These are phyloP conservation scores for Thinocorus orbignyianus DNA, from an alignment of 2,113 vertebrate species.

Conservation along the genomic window DNA sequence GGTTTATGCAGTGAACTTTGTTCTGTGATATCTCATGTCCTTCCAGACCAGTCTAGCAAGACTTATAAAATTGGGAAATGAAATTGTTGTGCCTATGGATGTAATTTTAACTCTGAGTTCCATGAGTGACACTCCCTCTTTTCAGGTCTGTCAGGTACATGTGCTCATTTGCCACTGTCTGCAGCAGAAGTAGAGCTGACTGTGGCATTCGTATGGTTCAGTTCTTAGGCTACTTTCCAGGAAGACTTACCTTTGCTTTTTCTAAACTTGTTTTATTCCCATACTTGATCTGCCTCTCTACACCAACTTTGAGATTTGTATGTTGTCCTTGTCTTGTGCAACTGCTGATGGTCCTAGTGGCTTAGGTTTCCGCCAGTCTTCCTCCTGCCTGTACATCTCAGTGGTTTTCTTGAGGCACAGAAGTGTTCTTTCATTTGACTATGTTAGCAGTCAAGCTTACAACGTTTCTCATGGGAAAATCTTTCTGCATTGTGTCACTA, in stretches of 20 bases:
- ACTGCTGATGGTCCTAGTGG: not conserved
- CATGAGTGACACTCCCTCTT: not conserved
- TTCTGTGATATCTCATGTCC: not conserved
- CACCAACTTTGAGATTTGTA: not conserved
- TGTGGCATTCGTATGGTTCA: not conserved
- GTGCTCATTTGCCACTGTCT: not conserved
- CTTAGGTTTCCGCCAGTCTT: not conserved
- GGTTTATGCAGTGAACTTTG: not conserved
- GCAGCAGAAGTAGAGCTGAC: not conserved
- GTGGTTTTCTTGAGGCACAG: not conserved
- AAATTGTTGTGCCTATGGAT: not conserved
- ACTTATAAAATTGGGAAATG: not conserved
- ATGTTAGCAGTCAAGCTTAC: not conserved
- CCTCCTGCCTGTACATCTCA: not conserved
- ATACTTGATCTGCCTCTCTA: not conserved
- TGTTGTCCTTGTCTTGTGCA: not conserved
- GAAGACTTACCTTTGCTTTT: not conserved
- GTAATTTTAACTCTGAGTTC: not conserved
- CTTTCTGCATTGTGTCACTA: not conserved
- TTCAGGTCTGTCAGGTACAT: not conserved
- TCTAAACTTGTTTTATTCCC: not conserved
- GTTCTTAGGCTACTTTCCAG: not conserved
- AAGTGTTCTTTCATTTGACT: not conserved
- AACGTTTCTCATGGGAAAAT: not conserved
- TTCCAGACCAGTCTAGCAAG: not conserved